phyloP scores from a whole-genome alignment of 2,113 vertebrate species.

The Hydrochoerus hydrochaeris region DNA sequence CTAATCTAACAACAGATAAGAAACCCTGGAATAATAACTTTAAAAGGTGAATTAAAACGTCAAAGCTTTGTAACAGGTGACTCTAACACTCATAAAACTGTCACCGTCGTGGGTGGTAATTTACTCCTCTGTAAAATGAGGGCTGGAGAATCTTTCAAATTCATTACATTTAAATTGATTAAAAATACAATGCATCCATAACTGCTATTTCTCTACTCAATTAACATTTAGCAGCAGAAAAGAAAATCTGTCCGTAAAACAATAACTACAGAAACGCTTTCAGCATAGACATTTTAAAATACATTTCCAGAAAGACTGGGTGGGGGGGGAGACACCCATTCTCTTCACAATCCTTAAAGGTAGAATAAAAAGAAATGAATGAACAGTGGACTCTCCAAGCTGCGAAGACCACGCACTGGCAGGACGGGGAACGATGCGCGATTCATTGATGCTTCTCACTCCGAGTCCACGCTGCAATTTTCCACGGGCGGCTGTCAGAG shows the following conservation, averaged over 20 bases:
- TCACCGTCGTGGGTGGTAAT: conserved; percentile 26
- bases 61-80: conserved; percentile 52
- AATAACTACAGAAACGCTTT: conserved; percentile 4
- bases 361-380: neutral
- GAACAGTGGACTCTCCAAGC: neutral
- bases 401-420: conserved; percentile 27
- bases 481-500: conserved; percentile 61
- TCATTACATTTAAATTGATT: conserved; percentile 10
- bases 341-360: neutral
- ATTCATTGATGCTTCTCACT: conserved; percentile 80
- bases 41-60: conserved; percentile 46
- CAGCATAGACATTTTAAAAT: neutral
- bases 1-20: conserved; percentile 25
- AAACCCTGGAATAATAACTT: neutral
- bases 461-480: conserved; percentile 83
- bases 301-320: conserved; percentile 37
- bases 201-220: neutral
- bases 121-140: neutral
- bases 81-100: conserved; percentile 57
- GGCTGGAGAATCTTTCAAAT: conserved; percentile 17
- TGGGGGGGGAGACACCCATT: too few relatives aligned
- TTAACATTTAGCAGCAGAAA: neutral
- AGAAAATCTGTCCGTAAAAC: neutral
- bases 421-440: conserved; percentile 12
- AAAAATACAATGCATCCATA: conserved; percentile 43